phyloP scores from a whole-genome alignment of 1,140 invertebrate species.

The Apis mellifera region DNA sequence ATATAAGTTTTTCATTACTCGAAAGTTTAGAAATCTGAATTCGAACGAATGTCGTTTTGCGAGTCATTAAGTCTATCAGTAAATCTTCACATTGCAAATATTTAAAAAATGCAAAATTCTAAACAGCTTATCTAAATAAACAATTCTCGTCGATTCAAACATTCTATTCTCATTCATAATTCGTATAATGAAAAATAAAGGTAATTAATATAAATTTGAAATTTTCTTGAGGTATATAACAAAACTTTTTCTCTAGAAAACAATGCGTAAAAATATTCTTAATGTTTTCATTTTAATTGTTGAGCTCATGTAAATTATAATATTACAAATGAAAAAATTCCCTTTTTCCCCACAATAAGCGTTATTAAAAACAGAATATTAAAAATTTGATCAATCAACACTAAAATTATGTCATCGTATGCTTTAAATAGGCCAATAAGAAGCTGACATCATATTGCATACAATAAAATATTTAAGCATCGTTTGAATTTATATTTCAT shows the following conservation, averaged over 20 bases:
- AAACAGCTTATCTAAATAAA: slow-evolving; percentile 10
- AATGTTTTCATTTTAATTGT: slow-evolving; percentile 1
- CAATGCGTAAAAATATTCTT: slow-evolving; percentile 8
- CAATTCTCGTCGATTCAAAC: neutral
- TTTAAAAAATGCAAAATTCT: slow-evolving; percentile 27
- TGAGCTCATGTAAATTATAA: slow-evolving; percentile 1
- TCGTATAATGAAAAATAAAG: slow-evolving; percentile 10
- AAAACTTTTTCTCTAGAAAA: neutral
- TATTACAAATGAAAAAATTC: slow-evolving; percentile 5
- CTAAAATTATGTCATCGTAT: slow-evolving; percentile 23
- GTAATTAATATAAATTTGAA: slow-evolving; percentile 12
- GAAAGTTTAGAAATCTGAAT: slow-evolving; percentile 15
- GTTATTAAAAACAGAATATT: slow-evolving; percentile 25
- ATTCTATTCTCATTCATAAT: slow-evolving; percentile 34
- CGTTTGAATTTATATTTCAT: slow-evolving; percentile 43
- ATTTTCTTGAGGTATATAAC: neutral
- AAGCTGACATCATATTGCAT: slow-evolving; percentile 39
- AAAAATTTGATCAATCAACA: neutral
- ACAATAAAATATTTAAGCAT: slow-evolving; percentile 50
- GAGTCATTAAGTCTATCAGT: slow-evolving; percentile 6
- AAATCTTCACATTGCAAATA: slow-evolving; percentile 24
- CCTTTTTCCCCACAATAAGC: neutral
- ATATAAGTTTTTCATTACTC: slow-evolving; percentile 27
- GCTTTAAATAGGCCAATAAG: slow-evolving; percentile 18
- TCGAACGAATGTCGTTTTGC: slow-evolving; percentile 28